Evolutionary conservation across 2,797 vertebrate species (phyloP), one percentile per base, ranked within the genome.

Genomic region (Pteronotus mesoamericanus): DNA sequence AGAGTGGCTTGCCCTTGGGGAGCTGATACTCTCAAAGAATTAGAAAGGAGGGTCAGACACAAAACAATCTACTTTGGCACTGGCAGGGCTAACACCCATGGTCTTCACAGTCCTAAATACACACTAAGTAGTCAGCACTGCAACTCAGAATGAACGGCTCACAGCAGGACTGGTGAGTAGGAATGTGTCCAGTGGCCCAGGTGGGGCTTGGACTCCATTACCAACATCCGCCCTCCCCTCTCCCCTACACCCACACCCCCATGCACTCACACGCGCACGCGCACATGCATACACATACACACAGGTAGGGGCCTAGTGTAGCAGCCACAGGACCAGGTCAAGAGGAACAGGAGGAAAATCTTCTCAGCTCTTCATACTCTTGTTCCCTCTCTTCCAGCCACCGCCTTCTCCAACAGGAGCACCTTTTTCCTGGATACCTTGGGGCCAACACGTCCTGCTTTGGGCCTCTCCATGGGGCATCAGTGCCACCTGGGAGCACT

Each of bases 401-500:
- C 44, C n/a, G 46, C 61, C 34, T 61, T 71, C 8, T 59, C 44
- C 18, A 9, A 26, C 0, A 34, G 37, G 46, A 86, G 57, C 24
- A 26, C 9, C 57, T 75, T 79, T 44, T 61, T 32, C 78, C 75
- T 71, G 51, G 64, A 11, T 5, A 29, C 48, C 1, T 1, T 0
- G 2, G 4, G 9, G 11, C 34, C 10, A 44, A 32, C 22, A 51
- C 29, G 0, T 1, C 15, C 19, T 2, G 78, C 91, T 61, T 44
- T 7, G 0, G 3, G 78, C 42, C 15, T 66, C 80, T 77, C 68
- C 18, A 0, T 3, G 2, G 89, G 94, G 48, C 44, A 90, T 48
- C 83, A 84, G 74, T 95, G 92, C 95, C 53, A 24, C 3, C 21
- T 16, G 26, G 15, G 69, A 75, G 32, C 97, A 96, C 96, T 87